Percentiles rank a stretch among this genome's conserved stretches.
Conservation (phyloP, 2,888 invertebrate genomes). For the Lamellibrachia satsuma region DNA sequence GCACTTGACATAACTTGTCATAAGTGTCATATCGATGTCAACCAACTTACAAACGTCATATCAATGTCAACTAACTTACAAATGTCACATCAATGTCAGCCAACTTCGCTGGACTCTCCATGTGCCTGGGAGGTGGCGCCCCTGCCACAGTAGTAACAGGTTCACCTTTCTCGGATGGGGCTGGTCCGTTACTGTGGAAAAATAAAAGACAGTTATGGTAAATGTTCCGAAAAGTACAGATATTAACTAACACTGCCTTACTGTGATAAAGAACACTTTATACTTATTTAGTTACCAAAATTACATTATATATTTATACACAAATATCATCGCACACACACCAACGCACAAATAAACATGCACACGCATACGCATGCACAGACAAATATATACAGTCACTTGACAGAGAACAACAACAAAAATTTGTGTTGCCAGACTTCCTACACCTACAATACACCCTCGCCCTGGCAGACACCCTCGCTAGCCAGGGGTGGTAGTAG, state of each 20-base stretch:
- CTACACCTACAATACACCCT: not conserved
- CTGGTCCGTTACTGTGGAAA: not conserved
- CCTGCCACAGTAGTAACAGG: not conserved
- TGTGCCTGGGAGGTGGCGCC: not conserved
- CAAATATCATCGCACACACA: no score
- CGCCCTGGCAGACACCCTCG: no score
- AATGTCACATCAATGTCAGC: not conserved
- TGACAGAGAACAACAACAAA: not conserved
- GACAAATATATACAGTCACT: not conserved
- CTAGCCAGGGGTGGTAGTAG: no score
- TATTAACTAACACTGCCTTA: not conserved
- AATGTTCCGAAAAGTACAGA: not conserved
- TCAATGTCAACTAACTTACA: not conserved
- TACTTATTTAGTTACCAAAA: not conserved
- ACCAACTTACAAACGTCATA: not conserved
- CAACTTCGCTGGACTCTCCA: conserved; percentile 6
- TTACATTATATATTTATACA: not conserved
- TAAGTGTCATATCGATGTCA: not conserved
- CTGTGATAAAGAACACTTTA: not conserved
- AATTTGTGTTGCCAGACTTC: not conserved
- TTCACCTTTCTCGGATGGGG: not conserved
- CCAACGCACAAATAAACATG: not conserved
- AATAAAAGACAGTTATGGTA: not conserved
- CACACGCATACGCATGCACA: not conserved
- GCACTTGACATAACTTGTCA: not conserved